Conservation (phyloP, 2,797 vertebrate species). For the Sandelia bainsii region DNA sequence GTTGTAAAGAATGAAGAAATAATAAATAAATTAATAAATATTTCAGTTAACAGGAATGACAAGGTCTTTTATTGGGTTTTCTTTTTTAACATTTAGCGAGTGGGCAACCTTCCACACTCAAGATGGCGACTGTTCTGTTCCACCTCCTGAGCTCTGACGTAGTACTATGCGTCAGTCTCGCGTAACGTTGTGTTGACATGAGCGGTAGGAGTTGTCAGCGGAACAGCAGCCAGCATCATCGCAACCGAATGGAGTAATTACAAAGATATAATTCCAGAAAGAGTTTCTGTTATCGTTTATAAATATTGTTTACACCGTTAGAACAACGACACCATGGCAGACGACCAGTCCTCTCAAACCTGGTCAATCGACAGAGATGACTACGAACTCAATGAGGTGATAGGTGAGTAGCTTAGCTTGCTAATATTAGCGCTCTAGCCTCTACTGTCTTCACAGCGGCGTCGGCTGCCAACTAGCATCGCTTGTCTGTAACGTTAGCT, state of each 20-base stretch:
- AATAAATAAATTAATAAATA: too few relatives aligned
- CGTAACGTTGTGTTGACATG: conserved; percentile 83
- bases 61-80: too few relatives aligned
- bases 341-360: conserved; percentile 90
- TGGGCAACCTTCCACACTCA: conserved; percentile 68
- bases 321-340: conserved; percentile 84
- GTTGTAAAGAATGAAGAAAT: too few relatives aligned
- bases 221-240: conserved; percentile 57
- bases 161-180: conserved; percentile 60
- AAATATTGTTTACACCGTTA: conserved; percentile 38
- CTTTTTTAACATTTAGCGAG: too few relatives aligned
- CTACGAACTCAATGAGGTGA: conserved; percentile 96
- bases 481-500: conserved; percentile 22
- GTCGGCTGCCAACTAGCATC: conserved; percentile 45
- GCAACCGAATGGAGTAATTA: conserved; percentile 77
- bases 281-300: conserved; percentile 23
- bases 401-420: conserved; percentile 89
- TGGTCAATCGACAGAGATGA: conserved; percentile 97
- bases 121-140: conserved; percentile 72
- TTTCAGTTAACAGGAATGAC: too few relatives aligned
- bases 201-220: conserved; percentile 76
- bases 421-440: conserved; percentile 72
- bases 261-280: conserved; percentile 29
- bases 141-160: conserved; percentile 37
- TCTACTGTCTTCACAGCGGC: conserved; percentile 30